phyloP scores from a whole-genome alignment of 2,797 vertebrate species.

The Cottoperca gobio region DNA sequence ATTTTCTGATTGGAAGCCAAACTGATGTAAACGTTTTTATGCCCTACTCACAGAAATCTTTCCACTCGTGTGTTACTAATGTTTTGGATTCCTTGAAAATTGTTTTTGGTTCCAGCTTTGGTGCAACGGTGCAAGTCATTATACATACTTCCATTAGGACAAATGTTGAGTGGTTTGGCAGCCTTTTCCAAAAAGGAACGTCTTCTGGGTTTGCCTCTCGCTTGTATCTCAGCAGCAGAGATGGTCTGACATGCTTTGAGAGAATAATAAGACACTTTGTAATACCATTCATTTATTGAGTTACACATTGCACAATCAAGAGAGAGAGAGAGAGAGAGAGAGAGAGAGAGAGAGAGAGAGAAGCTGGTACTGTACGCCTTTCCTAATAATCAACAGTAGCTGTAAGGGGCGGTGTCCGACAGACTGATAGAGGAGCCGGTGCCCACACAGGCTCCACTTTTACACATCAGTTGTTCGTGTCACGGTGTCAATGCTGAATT shows the following conservation, averaged over 20 bases:
- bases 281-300: background rate
- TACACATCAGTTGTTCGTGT: slow-evolving; percentile 61
- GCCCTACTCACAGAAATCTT: background rate
- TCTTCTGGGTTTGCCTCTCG: background rate
- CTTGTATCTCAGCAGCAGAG: background rate
- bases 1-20: slow-evolving; percentile 34
- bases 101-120: background rate
- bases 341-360: slow-evolving; percentile 3
- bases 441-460: slow-evolving; percentile 54
- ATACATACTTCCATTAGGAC: background rate
- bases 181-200: background rate
- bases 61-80: no score
- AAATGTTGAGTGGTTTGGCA: background rate
- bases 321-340: background rate
- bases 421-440: slow-evolving; percentile 35
- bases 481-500: slow-evolving; percentile 17
- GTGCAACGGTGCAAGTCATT: background rate
- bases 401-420: slow-evolving; percentile 73
- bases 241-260: background rate
- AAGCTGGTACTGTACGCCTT: slow-evolving; percentile 37
- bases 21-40: background rate
- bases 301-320: slow-evolving; percentile 26
- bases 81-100: no score
- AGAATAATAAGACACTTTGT: background rate
- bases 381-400: slow-evolving; percentile 49